Evolutionary conservation across 2,113 vertebrate species (phyloP), one percentile per base, ranked within the genome.

Genomic region (Chaetorhynchus papuensis): DNA sequence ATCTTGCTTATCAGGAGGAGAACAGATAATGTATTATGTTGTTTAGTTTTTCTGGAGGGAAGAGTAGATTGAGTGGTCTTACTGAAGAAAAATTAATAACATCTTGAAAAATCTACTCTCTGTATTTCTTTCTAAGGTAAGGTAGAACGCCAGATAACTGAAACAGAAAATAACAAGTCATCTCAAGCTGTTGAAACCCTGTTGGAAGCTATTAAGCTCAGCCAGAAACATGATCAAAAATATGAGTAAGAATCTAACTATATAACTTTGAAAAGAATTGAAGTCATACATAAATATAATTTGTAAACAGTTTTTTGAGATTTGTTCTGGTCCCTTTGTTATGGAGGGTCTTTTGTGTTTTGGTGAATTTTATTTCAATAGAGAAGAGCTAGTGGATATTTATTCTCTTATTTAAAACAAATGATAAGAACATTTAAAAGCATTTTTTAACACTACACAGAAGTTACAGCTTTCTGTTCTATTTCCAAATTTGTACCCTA

Each of bases 161-260:
- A 94, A 78, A 82, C 96, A 68, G 69, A 95, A 56, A 83, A 90
- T 83, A 72, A 90, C 71, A 95, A 94, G 35, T 95, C 96, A 50
- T 91, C 83, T 75, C 41, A 21, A 76, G 94, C 95, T 95, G 56
- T 89, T 76, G 94, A 98, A 76, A 97, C 92, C 81, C 97, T 99
- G 18, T 93, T 97, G 83, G 96, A 98, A 71, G 97, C 98, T 95
- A 95, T 99, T 96, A 97, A 96, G 53, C 60, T 98, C 54, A 98
- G 97, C 78, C 96, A 97, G 81, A 90, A 66, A 86, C 90, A 98
- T 83, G 97, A 98, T 69, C 98, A 98, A 96, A 98, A 98, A n/a
- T 95, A 98, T 61, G 96, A 97, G 99, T 99, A 97, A 98, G 97
- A 69, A 94, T 80, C 53, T 59, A 68, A 14, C 50, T 74, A 30